Base-by-base conservation (phyloP, 2,888 invertebrate genomes). In the Tachystola acroxantha region DNA sequence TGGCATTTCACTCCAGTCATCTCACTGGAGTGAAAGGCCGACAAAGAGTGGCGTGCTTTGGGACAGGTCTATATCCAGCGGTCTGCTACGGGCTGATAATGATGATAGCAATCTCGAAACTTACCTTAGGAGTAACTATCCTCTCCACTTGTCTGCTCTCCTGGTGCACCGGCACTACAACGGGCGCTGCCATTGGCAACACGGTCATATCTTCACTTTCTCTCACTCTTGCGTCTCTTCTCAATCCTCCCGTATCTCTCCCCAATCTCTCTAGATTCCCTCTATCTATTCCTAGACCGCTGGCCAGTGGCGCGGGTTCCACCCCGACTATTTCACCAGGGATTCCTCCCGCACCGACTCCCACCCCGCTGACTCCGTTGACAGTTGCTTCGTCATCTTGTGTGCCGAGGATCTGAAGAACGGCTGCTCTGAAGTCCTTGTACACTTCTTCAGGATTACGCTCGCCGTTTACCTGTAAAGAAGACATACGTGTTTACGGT, bases 361-460 rank as follows among this genome's bases (percentile, higher is more conserved):
- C 86, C 3, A 82, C 80, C 36, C 92, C 91, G 52, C 68, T 75
- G 56, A 89, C 88, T 41, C 91, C 91, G 57, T 91, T 91, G 43
- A 89, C 77, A 33, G 89, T 88, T 1, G 88, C 77, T 54, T 91
- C 90, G 56, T 91, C 91, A 60, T 92, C 93, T 48, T 91, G 88
- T 28, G 89, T 82, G 13, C 93, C 93, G 11, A 96, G 79, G 57
- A 95, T 93, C 63, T 92, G 90, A 50, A 95, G 90, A 6, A 95
- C 91, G 2, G 94, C 92, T 7, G 91, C 89, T 34, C 94, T 90
- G 74, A 96, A 96, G 75, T 96, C 96, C 62, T 91, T 91, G 80
- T 95, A 96, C 7, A 96, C 96, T 58, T 96, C 95, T 22, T 91
- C 90, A 1, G 96, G 96, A 55, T 94, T 93, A 36, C 96, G 87